A percentile compares a stretch with the other conserved stretches of the same genome.
Evolutionary conservation across 2,888 invertebrate species (phyloP).

Genomic region (Caenorhabditis auriculariae): DNA sequence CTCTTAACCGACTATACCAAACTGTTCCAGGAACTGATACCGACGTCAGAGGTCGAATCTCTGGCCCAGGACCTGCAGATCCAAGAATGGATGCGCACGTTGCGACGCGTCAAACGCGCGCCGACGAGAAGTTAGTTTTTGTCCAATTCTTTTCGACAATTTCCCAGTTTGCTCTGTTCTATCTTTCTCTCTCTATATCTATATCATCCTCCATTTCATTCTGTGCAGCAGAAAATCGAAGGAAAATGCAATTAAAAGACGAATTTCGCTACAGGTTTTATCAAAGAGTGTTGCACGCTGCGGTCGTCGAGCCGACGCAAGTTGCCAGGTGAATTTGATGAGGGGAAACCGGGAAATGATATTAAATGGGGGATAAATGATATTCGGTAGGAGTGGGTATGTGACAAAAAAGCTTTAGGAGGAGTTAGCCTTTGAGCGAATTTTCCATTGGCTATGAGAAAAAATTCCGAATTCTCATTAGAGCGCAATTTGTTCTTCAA

Average conservation of each 20-base stretch:
- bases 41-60: conserved; percentile 22
- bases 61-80: conserved; percentile 45
- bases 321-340: conserved; percentile 45
- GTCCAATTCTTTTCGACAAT: conserved; percentile 4
- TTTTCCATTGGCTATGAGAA: too few species aligned
- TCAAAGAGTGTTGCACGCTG: conserved; percentile 43
- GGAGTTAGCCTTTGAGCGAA: too few species aligned
- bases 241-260: background rate
- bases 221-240: too few species aligned
- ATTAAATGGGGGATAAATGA: too few species aligned
- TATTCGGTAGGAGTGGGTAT: too few species aligned
- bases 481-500: too few species aligned
- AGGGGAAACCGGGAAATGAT: too few species aligned
- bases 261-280: conserved; percentile 21
- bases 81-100: conserved; percentile 57
- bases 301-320: conserved; percentile 28
- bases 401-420: too few species aligned
- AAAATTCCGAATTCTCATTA: too few species aligned
- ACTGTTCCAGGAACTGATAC: conserved; percentile 24
- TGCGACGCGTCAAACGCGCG: conserved; percentile 53
- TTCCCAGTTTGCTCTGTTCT: conserved; percentile 4
- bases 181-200: conserved; percentile 8
- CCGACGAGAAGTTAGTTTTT: conserved; percentile 47
- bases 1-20: background rate
- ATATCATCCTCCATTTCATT: conserved; percentile 6